A percentile compares a stretch with the other conserved stretches of the same genome.
These are phyloP conservation scores for Papilio glaucus DNA, from an alignment of 1,140 invertebrate genomes.

Conservation along the genomic window DNA sequence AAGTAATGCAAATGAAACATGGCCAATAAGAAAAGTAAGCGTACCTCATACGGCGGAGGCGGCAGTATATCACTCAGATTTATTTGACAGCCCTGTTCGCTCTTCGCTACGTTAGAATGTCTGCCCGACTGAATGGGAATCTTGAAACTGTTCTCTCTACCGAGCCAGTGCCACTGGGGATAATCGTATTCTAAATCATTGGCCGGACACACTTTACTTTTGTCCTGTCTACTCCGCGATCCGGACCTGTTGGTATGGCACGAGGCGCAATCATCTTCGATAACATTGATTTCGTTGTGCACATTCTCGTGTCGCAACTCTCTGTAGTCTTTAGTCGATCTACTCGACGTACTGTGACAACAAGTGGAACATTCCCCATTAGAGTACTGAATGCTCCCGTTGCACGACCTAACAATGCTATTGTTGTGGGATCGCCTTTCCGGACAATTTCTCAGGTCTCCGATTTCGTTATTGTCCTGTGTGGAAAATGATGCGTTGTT, in stretches of 20 bases:
- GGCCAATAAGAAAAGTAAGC: constrained; percentile 54
- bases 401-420: constrained; percentile 78
- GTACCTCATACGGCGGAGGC: constrained; percentile 80
- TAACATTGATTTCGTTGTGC: constrained; percentile 69
- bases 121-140: constrained; percentile 75
- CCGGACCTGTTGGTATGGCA: constrained; percentile 76
- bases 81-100: constrained; percentile 81
- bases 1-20: constrained; percentile 43
- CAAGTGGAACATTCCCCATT: constrained; percentile 79
- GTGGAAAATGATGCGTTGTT: constrained; percentile 48
- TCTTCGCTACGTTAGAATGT: constrained; percentile 74
- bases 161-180: constrained; percentile 80
- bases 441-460: constrained; percentile 71
- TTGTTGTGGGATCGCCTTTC: constrained; percentile 79
- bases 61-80: constrained; percentile 82
- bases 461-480: constrained; percentile 74
- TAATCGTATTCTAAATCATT: constrained; percentile 81
- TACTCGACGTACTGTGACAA: constrained; percentile 77
- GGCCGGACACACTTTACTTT: constrained; percentile 76
- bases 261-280: constrained; percentile 74
- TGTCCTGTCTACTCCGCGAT: constrained; percentile 76
- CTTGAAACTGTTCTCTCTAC: constrained; percentile 81
- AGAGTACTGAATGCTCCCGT: constrained; percentile 78
- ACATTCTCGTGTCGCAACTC: constrained; percentile 69
- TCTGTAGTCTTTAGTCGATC: constrained; percentile 78